Evolutionary conservation across 2,888 invertebrate genomes (phyloP).

Genomic region (Neuroscelio doddi): DNA sequence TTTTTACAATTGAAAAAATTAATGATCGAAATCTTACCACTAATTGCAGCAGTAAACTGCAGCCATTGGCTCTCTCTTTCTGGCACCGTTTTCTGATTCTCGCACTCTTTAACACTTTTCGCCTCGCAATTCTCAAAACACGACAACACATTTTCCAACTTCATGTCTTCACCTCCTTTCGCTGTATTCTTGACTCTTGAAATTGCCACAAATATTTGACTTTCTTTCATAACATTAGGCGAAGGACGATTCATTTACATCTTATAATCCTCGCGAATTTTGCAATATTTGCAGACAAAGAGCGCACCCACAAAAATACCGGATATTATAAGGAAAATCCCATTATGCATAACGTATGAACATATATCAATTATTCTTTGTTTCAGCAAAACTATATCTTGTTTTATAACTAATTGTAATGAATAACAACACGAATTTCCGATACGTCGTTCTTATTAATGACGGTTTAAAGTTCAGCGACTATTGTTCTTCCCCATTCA

Average conservation of each 20-base stretch:
- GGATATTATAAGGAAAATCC: neutral
- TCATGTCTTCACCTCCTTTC: constrained; percentile 14
- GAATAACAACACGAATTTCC: constrained; percentile 14
- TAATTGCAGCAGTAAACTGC: constrained; percentile 56
- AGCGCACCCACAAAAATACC: neutral
- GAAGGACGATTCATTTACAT: constrained; percentile 38
- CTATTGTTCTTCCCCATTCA: constrained; percentile 15
- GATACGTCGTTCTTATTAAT: constrained; percentile 30
- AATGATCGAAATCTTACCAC: constrained; percentile 48
- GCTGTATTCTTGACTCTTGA: neutral
- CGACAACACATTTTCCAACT: constrained; percentile 38
- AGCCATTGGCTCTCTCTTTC: constrained; percentile 55
- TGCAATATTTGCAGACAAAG: neutral
- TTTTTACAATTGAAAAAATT: too few relatives aligned
- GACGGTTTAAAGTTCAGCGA: constrained; percentile 34
- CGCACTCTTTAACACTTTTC: constrained; percentile 40
- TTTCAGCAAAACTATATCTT: too few relatives aligned
- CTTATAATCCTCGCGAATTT: constrained; percentile 4
- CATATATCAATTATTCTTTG: too few relatives aligned
- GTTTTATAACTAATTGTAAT: neutral
- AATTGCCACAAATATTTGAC: neutral
- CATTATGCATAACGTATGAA: neutral
- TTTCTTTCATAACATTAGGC: constrained; percentile 2
- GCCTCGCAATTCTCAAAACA: constrained; percentile 35
- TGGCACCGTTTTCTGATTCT: constrained; percentile 45